Evolutionary conservation across 1,140 invertebrate genomes (phyloP).

Genomic region (Drosophila kurseongensis): DNA sequence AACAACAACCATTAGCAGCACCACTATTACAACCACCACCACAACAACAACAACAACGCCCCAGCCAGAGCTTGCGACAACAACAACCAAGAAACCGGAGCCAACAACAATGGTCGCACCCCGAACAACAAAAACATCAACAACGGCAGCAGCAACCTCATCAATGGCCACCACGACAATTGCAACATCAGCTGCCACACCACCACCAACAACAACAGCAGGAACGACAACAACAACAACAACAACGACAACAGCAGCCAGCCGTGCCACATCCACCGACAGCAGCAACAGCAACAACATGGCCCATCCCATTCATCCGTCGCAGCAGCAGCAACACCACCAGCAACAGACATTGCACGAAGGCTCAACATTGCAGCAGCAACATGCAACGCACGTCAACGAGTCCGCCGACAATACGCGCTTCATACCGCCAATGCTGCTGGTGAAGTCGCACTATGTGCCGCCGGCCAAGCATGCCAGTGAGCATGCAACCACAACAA

Average conservation of each 20-base stretch:
- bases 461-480: slow-evolving; percentile 65
- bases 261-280: slow-evolving; percentile 3
- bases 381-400: slow-evolving; percentile 59
- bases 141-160: not conserved
- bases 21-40: slow-evolving; percentile 5
- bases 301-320: slow-evolving; percentile 31
- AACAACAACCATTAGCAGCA: slow-evolving; percentile 7
- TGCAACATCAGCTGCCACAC: slow-evolving; percentile 6
- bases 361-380: slow-evolving; percentile 25
- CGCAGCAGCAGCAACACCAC: slow-evolving; percentile 31
- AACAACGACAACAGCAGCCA: slow-evolving; percentile 9
- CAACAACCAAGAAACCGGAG: slow-evolving; percentile 8
- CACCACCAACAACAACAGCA: not conserved
- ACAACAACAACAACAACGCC: slow-evolving; percentile 7
- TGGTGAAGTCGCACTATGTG: slow-evolving; percentile 83
- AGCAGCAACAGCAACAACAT: slow-evolving; percentile 5
- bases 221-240: slow-evolving; percentile 7
- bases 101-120: slow-evolving; percentile 8
- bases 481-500: slow-evolving; percentile 39
- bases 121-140: slow-evolving; percentile 7
- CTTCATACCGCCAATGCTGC: slow-evolving; percentile 84
- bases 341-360: slow-evolving; percentile 15
- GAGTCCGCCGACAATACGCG: slow-evolving; percentile 78
- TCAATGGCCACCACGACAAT: not conserved
- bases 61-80: slow-evolving; percentile 4